Percentiles rank a stretch among this genome's conserved stretches.
Evolutionary conservation across 1,140 invertebrate species (phyloP).

Genomic region (Papilio polytes): DNA sequence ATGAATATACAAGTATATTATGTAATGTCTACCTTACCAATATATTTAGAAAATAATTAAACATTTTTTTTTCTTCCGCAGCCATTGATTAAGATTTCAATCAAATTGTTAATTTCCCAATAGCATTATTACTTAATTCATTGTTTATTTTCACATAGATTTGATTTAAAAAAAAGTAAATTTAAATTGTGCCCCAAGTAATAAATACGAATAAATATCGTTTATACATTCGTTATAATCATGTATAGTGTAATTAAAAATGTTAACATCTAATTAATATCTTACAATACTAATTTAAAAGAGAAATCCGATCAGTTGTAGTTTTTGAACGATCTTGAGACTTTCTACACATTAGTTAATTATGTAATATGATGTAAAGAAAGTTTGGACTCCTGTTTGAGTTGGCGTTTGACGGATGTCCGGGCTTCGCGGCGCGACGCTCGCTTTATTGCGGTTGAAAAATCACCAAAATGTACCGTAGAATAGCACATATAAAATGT

Average conservation of each 20-base stretch:
- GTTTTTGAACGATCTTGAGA: conserved; percentile 1
- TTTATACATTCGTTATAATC: background rate
- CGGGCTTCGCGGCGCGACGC: background rate
- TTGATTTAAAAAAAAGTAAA: background rate
- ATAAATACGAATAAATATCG: background rate
- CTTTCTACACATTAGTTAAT: conserved; percentile 27
- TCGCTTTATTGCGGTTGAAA: background rate
- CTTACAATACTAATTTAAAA: conserved; percentile 11
- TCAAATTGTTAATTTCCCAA: too few species aligned
- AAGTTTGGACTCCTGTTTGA: conserved; percentile 25
- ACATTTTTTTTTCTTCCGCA: too few species aligned
- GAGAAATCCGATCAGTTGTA: conserved; percentile 25
- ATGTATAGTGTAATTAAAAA: background rate
- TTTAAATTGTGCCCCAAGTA: background rate
- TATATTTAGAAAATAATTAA: too few species aligned
- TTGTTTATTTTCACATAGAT: too few species aligned
- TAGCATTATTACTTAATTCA: too few species aligned
- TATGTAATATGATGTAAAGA: conserved; percentile 25
- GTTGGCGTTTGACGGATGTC: conserved; percentile 1
- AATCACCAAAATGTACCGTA: background rate
- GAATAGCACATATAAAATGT: too few species aligned
- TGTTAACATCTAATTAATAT: background rate
- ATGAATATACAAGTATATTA: too few species aligned
- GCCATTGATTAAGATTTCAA: too few species aligned
- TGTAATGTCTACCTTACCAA: too few species aligned